Evolutionary conservation across 2,797 vertebrate species (phyloP).

Genomic region (Aulostomus chinensis): DNA sequence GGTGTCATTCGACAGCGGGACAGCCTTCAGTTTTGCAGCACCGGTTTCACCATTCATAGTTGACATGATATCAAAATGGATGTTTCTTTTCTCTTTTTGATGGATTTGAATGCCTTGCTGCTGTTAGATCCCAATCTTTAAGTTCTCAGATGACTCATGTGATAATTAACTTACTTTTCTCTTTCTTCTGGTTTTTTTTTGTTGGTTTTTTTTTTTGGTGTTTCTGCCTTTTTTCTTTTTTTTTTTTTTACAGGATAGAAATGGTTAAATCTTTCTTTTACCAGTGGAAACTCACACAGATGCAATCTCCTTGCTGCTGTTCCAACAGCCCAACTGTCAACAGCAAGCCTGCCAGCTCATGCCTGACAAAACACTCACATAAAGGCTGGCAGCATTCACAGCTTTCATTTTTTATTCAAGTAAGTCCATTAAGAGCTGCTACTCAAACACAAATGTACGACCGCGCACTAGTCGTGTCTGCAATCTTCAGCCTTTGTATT

Average conservation of each 20-base stretch:
- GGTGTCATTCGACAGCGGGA: too few species aligned
- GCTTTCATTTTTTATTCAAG: conserved; percentile 14
- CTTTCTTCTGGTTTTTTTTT: too few species aligned
- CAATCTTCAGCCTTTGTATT: not conserved
- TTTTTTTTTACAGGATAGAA: conserved; percentile 34
- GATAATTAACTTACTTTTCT: too few species aligned
- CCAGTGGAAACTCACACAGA: conserved; percentile 55
- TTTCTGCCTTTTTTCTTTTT: conserved; percentile 8
- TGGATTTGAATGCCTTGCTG: too few species aligned
- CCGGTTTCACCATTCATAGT: too few species aligned
- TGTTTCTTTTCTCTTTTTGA: too few species aligned
- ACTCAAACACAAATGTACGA: not conserved
- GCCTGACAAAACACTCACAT: conserved; percentile 35
- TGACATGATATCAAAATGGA: too few species aligned
- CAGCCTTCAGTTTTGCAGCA: too few species aligned
- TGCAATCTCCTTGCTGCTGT: conserved; percentile 39
- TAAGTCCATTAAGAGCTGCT: conserved; percentile 14
- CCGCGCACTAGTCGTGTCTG: not conserved
- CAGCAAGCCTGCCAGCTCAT: conserved; percentile 20
- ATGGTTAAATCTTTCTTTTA: conserved; percentile 35
- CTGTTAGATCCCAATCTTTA: too few species aligned
- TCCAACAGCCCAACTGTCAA: conserved; percentile 51
- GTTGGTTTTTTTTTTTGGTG: too few species aligned
- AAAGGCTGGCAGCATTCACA: conserved; percentile 13
- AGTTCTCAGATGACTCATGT: too few species aligned